Conservation (phyloP, 2,113 vertebrate species). For the Coturnix japonica region DNA sequence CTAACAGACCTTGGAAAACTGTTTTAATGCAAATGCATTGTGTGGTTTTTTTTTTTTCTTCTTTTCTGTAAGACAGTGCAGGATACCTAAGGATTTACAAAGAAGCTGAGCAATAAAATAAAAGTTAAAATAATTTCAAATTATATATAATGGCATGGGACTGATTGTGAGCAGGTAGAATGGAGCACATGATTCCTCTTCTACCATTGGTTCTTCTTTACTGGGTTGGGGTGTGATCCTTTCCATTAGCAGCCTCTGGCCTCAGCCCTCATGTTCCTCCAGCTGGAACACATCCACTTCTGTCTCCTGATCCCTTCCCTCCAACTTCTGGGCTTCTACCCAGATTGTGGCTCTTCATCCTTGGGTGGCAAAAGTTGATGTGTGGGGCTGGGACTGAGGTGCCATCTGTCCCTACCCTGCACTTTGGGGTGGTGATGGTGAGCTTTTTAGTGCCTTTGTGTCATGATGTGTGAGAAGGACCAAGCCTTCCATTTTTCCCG, state of each 20-base stretch:
- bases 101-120: constrained; percentile 11
- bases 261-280: not conserved
- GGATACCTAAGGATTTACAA: constrained; percentile 2
- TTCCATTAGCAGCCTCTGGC: not conserved
- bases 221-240: not conserved
- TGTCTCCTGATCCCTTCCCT: not conserved
- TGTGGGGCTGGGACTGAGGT: not conserved
- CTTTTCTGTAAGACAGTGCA: not conserved
- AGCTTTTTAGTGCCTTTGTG: not conserved
- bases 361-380: not conserved
- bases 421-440: not conserved
- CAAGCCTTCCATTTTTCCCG: not conserved
- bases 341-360: not conserved
- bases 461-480: not conserved
- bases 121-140: not conserved
- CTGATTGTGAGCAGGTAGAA: not conserved
- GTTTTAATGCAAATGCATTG: constrained; percentile 61
- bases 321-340: not conserved
- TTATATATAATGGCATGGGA: not conserved
- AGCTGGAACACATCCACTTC: not conserved
- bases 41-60: constrained; percentile 19
- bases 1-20: constrained; percentile 66
- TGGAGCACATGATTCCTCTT: not conserved
- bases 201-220: not conserved
- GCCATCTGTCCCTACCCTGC: not conserved